A percentile compares a stretch with the other conserved stretches of the same genome.
Conservation (phyloP, 2,888 invertebrate species). For the Plusia festucae region DNA sequence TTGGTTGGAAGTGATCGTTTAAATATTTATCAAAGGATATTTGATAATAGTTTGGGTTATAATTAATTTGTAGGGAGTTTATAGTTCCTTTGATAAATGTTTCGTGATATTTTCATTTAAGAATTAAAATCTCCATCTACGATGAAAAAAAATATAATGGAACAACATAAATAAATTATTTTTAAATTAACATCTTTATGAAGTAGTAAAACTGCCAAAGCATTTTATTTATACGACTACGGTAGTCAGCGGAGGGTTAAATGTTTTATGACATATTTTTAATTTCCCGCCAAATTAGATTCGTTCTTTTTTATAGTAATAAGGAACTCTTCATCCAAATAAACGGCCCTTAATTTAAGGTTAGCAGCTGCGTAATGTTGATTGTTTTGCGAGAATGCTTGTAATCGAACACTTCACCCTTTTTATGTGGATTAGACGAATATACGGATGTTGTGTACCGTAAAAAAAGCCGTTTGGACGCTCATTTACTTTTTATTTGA, state of each 20-base stretch:
- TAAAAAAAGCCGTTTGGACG: constrained; percentile 34
- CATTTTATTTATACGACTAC: not conserved
- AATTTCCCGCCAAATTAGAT: constrained; percentile 77
- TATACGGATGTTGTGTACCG: constrained; percentile 51
- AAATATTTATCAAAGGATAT: constrained; percentile 45
- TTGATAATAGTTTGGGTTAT: constrained; percentile 33
- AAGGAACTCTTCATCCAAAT: constrained; percentile 79
- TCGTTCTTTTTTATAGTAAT: constrained; percentile 69
- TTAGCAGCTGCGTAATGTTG: constrained; percentile 87
- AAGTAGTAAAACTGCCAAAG: not conserved
- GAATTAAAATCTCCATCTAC: not conserved
- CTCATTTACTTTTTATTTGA: constrained; percentile 21
- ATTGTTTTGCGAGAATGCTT: constrained; percentile 81
- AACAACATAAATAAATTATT: no score
- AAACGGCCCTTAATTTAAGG: constrained; percentile 85
- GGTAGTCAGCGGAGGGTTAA: not conserved
- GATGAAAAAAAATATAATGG: no score
- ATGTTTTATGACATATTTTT: not conserved
- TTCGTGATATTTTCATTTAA: not conserved
- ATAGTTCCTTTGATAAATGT: not conserved
- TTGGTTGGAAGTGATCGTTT: constrained; percentile 28
- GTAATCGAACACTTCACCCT: constrained; percentile 78
- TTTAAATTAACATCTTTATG: no score
- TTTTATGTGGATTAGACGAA: constrained; percentile 71
- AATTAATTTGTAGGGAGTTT: constrained; percentile 10